Evolutionary conservation across 1,140 invertebrate species (phyloP), one percentile per base, ranked within the genome.

Genomic region (Akabosia matsudoensis): DNA sequence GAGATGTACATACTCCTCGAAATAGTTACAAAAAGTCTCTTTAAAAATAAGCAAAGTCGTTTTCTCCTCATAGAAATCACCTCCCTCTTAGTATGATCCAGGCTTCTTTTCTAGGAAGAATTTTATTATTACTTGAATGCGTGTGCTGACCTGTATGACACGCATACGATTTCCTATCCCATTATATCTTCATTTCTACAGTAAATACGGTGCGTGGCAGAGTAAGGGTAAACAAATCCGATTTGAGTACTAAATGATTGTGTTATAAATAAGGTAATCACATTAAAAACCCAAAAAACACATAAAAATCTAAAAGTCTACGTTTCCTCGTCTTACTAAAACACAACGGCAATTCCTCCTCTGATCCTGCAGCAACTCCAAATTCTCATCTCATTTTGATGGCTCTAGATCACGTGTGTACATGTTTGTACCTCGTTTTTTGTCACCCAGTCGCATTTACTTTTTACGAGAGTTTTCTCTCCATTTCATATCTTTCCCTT

Each of bases 181-280:
- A 18, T 45, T 18, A 45, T 7, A 45, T n/a, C n/a, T n/a, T n/a
- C n/a, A 45, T 45, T 18, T 7, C 18, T 10, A 45, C 37, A 45
- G 37, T 45, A 45, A n/a, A 45, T 18, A 45, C 37, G 7, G 37
- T 45, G 37, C 18, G 37, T 18, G 18, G 37, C 18, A 45, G 37
- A 10, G 37, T n/a, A n/a, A n/a, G n/a, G 18, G 18, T 18, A 45
- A 45, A 45, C 37, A 45, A 45, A 45, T 45, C 37, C 37, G 18
- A 45, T 18, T 45, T 45, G 37, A 45, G 37, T 18, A 45, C 37
- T 45, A 45, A 61, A 24, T 61, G 54, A 61, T 61, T 67, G 28
- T 67, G 61, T 67, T 67, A 67, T 67, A 67, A 67, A 67, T 67
- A 67, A 67, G 61, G 61, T 67, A 67, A 67, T 67, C 61, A 67